Percentiles rank a stretch among this genome's conserved stretches.
Evolutionary conservation across 2,888 invertebrate species (phyloP).

Genomic region (Agrotis ipsilon): DNA sequence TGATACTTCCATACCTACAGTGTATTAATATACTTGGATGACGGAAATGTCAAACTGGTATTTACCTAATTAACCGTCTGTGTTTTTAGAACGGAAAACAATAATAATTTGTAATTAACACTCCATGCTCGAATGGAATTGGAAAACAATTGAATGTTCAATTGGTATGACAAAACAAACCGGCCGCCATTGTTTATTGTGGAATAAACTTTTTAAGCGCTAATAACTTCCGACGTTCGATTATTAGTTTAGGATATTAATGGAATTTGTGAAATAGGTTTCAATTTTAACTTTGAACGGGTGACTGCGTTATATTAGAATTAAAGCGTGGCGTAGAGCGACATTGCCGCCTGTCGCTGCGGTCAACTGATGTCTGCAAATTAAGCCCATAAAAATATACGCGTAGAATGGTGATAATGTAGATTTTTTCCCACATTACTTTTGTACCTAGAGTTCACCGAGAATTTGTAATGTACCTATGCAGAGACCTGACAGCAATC

Average conservation of each 20-base stretch:
- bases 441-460: too few species aligned
- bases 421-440: too few species aligned
- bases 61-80: slow-evolving; percentile 3
- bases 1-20: slow-evolving; percentile 8
- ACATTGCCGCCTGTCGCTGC: too few species aligned
- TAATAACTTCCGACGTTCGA: background rate
- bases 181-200: background rate
- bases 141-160: slow-evolving; percentile 35
- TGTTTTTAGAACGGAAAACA: slow-evolving; percentile 29
- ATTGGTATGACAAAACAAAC: slow-evolving; percentile 17
- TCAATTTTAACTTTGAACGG: background rate
- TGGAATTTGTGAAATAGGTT: background rate
- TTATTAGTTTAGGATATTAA: slow-evolving; percentile 1
- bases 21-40: background rate
- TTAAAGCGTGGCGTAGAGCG: too few species aligned
- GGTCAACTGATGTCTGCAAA: too few species aligned
- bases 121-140: slow-evolving; percentile 15
- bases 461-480: too few species aligned
- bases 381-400: too few species aligned
- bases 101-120: slow-evolving; percentile 21
- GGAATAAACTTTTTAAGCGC: background rate
- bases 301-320: too few species aligned
- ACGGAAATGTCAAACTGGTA: slow-evolving; percentile 1
- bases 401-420: too few species aligned
- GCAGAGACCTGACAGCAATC: too few species aligned